Evolutionary conservation across 2,797 vertebrate genomes (phyloP).

Genomic region (Catamblyrhynchus diadema): DNA sequence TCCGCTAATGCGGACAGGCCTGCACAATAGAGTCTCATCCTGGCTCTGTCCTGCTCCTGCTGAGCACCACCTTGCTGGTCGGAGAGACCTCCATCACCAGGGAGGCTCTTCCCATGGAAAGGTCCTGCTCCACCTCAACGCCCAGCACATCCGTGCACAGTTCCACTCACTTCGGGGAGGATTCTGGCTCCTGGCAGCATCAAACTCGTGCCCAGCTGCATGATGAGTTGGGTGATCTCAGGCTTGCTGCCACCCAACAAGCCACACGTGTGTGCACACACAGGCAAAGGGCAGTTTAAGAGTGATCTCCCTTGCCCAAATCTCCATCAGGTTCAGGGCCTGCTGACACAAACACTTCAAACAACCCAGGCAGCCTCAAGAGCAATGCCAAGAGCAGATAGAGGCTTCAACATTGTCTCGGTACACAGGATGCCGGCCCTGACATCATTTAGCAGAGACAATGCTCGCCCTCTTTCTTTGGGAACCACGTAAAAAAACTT

Average conservation of each 20-base stretch:
- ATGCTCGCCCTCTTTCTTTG: constrained; percentile 64
- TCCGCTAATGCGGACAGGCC: not conserved
- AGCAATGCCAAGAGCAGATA: constrained; percentile 60
- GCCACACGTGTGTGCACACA: fast-evolving
- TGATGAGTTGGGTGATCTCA: not conserved
- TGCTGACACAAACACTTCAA: constrained; percentile 44
- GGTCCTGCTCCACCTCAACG: not conserved
- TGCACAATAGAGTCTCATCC: constrained; percentile 21
- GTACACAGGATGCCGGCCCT: constrained; percentile 63
- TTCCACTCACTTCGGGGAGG: fast-evolving
- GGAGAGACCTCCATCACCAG: not conserved
- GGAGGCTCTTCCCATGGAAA: not conserved
- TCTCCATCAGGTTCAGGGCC: not conserved
- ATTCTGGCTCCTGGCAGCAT: fast-evolving
- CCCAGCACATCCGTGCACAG: fast-evolving
- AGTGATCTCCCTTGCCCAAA: not conserved
- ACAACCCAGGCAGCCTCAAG: constrained; percentile 1
- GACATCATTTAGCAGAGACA: constrained; percentile 66
- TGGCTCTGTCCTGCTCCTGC: not conserved
- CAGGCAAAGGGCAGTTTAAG: not conserved
- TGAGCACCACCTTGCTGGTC: not conserved
- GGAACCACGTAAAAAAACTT: constrained; percentile 55
- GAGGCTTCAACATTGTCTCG: constrained; percentile 50
- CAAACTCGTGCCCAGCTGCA: fast-evolving
- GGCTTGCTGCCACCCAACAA: fast-evolving